These are phyloP conservation scores for Lagopus muta DNA, from an alignment of 2,113 vertebrate species.

Conservation along the genomic window DNA sequence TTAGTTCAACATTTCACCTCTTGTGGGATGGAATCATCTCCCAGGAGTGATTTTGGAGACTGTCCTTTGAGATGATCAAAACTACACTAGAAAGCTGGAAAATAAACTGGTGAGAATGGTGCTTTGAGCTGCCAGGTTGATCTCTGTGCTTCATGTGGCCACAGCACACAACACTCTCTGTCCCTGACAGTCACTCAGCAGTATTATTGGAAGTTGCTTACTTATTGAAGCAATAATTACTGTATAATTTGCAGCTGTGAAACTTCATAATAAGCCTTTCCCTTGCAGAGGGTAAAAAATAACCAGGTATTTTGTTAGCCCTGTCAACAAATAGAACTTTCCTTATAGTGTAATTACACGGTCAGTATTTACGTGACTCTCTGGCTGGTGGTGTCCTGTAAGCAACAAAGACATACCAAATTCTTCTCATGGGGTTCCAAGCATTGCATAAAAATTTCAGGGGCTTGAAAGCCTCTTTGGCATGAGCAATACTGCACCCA, in stretches of 20 bases:
- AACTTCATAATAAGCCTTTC: slow-evolving; percentile 44
- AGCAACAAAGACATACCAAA: slow-evolving; percentile 54
- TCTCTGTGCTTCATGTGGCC: neutral
- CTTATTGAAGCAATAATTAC: slow-evolving; percentile 58
- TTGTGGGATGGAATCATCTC: neutral
- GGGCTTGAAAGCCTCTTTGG: neutral
- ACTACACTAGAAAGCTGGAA: neutral
- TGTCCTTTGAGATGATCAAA: neutral
- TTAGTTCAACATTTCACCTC: neutral
- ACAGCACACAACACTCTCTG: neutral
- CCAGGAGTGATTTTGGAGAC: neutral
- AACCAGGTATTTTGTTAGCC: slow-evolving; percentile 65
- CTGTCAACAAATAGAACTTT: slow-evolving; percentile 58
- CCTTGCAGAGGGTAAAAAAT: slow-evolving; percentile 29
- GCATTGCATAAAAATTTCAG: neutral
- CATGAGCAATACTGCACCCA: neutral
- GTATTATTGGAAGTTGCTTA: slow-evolving; percentile 1
- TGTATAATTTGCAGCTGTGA: neutral
- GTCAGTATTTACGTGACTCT: slow-evolving; percentile 63
- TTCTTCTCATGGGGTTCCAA: slow-evolving; percentile 7
- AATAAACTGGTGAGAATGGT: neutral
- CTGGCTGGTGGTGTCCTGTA: slow-evolving; percentile 40
- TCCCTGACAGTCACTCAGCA: neutral
- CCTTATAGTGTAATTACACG: slow-evolving; percentile 72
- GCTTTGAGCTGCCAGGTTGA: neutral